Base-by-base conservation (phyloP, 2,888 invertebrate genomes). In the Temnothorax rugatulus region DNA sequence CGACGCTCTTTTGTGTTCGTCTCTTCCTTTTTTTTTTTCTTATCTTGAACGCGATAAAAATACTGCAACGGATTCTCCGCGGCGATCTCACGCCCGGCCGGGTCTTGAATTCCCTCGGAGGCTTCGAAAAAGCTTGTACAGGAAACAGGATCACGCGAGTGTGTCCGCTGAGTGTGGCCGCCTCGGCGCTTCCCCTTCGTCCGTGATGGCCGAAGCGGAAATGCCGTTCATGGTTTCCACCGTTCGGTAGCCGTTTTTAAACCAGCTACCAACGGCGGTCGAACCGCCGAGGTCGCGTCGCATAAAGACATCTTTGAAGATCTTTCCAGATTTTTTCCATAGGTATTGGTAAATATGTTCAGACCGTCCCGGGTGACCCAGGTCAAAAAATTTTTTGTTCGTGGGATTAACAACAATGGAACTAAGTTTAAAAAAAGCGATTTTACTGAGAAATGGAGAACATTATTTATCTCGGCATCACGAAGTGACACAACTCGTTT, bases 141-240 rank as follows among this genome's bases (percentile, higher is more conserved):
- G 79, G 75, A 79, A 79, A 79, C 75, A 74, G 59, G 34, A 79
- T 79, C 59, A 74, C 47, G 59, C 74, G 47, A 79, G 75, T 79
- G 75, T 47, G 75, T 79, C 57, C 75, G 34, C 73, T 29, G 29
- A 29, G 29, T 29, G 29, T 29, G 21, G 38, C 21, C 54, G 18
- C 25, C 25, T 13, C 41, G 76, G 1, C n/a, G 57, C 54, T 79
- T 82, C 82, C 63, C 38, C 52, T 64, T 34, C 38, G 71, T 13
- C 11, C 7, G 44, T 34, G 83, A 79, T 57, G 66, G 63, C 11
- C 57, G 34, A 64, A 66, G 47, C 83, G 83, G 82, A 83, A 83
- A 66, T 66, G 75, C 83, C 66, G 21, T 54, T 61, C 82, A 13
- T 15, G 71, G 47, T 47, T 83, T 66, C 82, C 59, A 64, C n/a